These are phyloP conservation scores for Thalassophryne amazonica DNA, from an alignment of 2,797 vertebrate genomes.

Conservation along the genomic window DNA sequence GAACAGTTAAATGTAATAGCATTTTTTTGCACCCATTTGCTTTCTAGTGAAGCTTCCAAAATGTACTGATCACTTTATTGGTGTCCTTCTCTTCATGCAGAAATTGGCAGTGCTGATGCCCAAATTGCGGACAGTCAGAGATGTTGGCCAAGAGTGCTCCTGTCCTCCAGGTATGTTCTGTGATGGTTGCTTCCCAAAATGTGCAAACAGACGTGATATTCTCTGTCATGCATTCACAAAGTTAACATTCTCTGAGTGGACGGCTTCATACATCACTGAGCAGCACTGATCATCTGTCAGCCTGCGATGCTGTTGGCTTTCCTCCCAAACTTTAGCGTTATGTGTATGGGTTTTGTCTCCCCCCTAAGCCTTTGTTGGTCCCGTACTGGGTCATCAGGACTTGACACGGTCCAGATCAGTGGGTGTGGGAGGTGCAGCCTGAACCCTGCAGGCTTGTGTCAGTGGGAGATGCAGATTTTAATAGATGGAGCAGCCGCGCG, in stretches of 20 bases:
- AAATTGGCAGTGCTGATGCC: conserved; percentile 80
- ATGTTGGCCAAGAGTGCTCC: conserved; percentile 83
- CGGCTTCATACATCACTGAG: not conserved
- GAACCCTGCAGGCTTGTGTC: conserved; percentile 28
- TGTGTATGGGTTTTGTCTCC: not conserved
- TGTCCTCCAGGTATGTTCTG: conserved; percentile 89
- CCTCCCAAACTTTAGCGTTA: not conserved
- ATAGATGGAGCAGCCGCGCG: conserved; percentile 42
- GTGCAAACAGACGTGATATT: not conserved
- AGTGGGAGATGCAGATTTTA: conserved; percentile 43
- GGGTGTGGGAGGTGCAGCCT: conserved; percentile 23
- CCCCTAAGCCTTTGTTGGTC: not conserved
- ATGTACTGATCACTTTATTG: too few species aligned
- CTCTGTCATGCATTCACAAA: too few species aligned
- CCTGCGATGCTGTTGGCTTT: conserved; percentile 3
- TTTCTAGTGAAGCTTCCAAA: too few species aligned
- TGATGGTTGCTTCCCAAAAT: not conserved
- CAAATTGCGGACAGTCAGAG: conserved; percentile 81
- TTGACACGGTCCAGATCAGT: conserved; percentile 36
- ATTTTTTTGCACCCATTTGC: too few species aligned
- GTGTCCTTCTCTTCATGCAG: too few species aligned
- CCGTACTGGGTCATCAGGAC: conserved; percentile 13
- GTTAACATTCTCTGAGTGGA: not conserved
- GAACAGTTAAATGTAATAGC: too few species aligned
- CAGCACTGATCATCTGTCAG: conserved; percentile 1